Conservation (phyloP, 2,888 invertebrate genomes). For the Subacronicta megacephala region DNA sequence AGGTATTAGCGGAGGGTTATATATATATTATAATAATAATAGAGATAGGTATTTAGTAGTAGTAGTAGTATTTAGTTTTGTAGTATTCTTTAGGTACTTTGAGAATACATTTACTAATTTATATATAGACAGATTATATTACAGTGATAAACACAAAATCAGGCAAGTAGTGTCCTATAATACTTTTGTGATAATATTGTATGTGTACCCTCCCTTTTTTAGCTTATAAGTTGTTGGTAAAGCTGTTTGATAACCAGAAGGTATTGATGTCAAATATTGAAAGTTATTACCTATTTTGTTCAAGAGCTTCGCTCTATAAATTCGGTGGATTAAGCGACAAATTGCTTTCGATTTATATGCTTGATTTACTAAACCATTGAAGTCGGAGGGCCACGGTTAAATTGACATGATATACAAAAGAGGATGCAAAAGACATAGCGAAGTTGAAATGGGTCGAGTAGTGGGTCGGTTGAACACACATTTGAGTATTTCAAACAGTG, state of each 20-base stretch:
- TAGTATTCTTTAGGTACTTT: too few relatives aligned
- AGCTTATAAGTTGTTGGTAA: neutral
- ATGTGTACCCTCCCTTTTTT: slow-evolving; percentile 1
- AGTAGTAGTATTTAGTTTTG: too few relatives aligned
- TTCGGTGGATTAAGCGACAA: slow-evolving; percentile 33
- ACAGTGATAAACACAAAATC: too few relatives aligned
- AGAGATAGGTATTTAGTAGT: too few relatives aligned
- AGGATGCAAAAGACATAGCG: slow-evolving; percentile 22
- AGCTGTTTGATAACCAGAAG: slow-evolving; percentile 24
- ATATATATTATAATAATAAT: too few relatives aligned
- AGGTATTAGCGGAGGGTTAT: too few relatives aligned
- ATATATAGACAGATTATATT: too few relatives aligned
- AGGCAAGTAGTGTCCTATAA: too few relatives aligned
- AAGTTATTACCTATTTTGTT: slow-evolving; percentile 13
- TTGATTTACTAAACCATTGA: slow-evolving; percentile 40
- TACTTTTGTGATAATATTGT: too few relatives aligned
- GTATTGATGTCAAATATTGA: slow-evolving; percentile 37
- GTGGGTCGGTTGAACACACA: slow-evolving; percentile 30
- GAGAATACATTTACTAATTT: too few relatives aligned
- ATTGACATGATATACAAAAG: slow-evolving; percentile 21
- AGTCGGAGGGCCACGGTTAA: slow-evolving; percentile 14
- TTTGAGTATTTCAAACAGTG: slow-evolving; percentile 29
- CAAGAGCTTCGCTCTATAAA: slow-evolving; percentile 22
- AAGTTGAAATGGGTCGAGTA: slow-evolving; percentile 33
- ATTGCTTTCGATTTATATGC: slow-evolving; percentile 30